Evolutionary conservation across 2,888 invertebrate genomes (phyloP).

Genomic region (Metellina segmentata): DNA sequence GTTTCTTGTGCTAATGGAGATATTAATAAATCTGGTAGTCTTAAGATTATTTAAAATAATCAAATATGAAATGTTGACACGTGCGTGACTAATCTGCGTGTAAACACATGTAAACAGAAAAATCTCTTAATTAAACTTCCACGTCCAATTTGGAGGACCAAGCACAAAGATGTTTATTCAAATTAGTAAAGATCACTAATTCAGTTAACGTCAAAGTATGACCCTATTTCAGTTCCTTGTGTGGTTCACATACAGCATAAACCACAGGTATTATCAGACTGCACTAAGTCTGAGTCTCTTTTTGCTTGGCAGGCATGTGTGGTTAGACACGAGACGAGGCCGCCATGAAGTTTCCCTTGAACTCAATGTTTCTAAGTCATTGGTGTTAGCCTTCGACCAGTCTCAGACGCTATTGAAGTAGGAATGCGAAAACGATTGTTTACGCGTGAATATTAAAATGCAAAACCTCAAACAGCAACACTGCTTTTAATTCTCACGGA

Average conservation of each 20-base stretch:
- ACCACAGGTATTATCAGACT: constrained; percentile 40
- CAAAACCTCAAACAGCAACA: constrained; percentile 11
- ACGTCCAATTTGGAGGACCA: too few relatives aligned
- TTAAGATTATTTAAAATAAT: too few relatives aligned
- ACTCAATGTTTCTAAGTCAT: constrained; percentile 64
- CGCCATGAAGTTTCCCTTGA: constrained; percentile 68
- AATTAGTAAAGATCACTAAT: not conserved
- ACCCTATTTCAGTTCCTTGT: constrained; percentile 44
- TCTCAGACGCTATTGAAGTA: constrained; percentile 49
- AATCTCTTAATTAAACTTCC: too few relatives aligned
- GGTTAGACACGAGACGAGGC: constrained; percentile 54
- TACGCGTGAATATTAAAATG: constrained; percentile 12
- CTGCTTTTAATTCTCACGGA: not conserved
- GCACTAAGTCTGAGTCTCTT: constrained; percentile 33
- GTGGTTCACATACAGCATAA: constrained; percentile 42
- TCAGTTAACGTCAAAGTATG: constrained; percentile 7
- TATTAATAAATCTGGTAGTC: too few relatives aligned
- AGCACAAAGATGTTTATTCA: not conserved
- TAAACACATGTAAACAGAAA: too few relatives aligned
- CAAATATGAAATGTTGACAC: too few relatives aligned
- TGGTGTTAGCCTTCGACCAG: constrained; percentile 49
- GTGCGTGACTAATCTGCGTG: too few relatives aligned
- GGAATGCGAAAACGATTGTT: constrained; percentile 42
- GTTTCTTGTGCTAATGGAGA: too few relatives aligned
- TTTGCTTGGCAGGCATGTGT: constrained; percentile 21